These are phyloP conservation scores for Clarias laeviceps DNA, from an alignment of 2,797 vertebrate species.

Conservation along the genomic window DNA sequence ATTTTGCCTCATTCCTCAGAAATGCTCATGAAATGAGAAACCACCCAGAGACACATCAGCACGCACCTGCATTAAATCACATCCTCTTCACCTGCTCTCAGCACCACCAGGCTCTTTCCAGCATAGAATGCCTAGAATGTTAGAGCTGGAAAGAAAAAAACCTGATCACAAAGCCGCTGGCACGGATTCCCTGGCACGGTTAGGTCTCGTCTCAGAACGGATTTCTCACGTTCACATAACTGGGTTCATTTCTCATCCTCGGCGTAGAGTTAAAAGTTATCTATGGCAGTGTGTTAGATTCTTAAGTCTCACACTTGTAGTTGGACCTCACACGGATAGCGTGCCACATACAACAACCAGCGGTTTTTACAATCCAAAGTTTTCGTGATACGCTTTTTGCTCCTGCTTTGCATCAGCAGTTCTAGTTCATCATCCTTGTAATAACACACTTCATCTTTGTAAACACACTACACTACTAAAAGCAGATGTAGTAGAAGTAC, in stretches of 20 bases:
- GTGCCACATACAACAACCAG: neutral
- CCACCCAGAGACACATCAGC: slow-evolving; percentile 6
- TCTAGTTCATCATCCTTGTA: neutral
- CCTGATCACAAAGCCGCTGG: neutral
- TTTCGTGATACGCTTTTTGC: neutral
- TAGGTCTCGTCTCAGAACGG: neutral
- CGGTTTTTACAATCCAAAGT: neutral
- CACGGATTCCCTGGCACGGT: slow-evolving; percentile 11
- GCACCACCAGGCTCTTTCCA: slow-evolving; percentile 18
- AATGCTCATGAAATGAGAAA: neutral
- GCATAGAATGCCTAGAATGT: slow-evolving; percentile 29
- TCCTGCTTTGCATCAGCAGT: neutral
- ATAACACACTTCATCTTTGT: slow-evolving; percentile 4
- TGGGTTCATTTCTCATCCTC: neutral
- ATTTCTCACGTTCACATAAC: neutral
- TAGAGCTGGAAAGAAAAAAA: neutral
- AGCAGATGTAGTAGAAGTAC: neutral
- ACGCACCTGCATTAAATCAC: slow-evolving; percentile 39
- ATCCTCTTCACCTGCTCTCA: slow-evolving; percentile 21
- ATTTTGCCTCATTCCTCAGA: slow-evolving; percentile 31
- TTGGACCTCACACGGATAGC: neutral
- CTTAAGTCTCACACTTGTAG: neutral
- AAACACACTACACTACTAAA: neutral
- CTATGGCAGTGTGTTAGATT: too few relatives aligned
- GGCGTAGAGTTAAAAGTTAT: too few relatives aligned